Evolutionary conservation across 1,140 invertebrate genomes (phyloP).

Genomic region (Aradophagus sp.): DNA sequence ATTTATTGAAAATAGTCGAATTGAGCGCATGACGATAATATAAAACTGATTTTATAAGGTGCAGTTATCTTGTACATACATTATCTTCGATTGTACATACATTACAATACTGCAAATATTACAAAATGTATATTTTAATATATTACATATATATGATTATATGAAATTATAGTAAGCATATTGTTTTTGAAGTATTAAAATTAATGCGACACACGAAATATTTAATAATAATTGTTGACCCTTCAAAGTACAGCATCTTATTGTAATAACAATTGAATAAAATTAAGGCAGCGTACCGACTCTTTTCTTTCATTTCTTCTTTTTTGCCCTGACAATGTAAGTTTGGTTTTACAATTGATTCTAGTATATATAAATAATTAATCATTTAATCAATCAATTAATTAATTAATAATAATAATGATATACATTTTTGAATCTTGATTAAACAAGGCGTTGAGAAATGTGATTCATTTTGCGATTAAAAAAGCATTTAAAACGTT

Average conservation of each 20-base stretch:
- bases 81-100: constrained; percentile 65
- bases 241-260: constrained; percentile 70
- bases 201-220: constrained; percentile 70
- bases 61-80: constrained; percentile 69
- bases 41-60: constrained; percentile 63
- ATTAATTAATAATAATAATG: no score
- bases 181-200: constrained; percentile 73
- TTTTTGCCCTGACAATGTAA: no score
- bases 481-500: no score
- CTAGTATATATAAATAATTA: no score
- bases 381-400: no score
- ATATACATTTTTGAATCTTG: no score
- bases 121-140: constrained; percentile 74
- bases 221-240: constrained; percentile 74
- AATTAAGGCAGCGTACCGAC: constrained; percentile 65
- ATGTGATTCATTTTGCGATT: no score
- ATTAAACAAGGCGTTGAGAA: no score
- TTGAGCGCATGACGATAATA: constrained; percentile 57
- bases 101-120: constrained; percentile 66
- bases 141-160: constrained; percentile 70
- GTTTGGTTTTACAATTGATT: no score
- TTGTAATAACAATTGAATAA: constrained; percentile 73
- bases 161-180: constrained; percentile 73
- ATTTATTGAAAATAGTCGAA: constrained; percentile 52
- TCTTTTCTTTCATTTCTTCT: no score